Conservation (phyloP, 2,888 invertebrate genomes). For the Mimachlamys varia region DNA sequence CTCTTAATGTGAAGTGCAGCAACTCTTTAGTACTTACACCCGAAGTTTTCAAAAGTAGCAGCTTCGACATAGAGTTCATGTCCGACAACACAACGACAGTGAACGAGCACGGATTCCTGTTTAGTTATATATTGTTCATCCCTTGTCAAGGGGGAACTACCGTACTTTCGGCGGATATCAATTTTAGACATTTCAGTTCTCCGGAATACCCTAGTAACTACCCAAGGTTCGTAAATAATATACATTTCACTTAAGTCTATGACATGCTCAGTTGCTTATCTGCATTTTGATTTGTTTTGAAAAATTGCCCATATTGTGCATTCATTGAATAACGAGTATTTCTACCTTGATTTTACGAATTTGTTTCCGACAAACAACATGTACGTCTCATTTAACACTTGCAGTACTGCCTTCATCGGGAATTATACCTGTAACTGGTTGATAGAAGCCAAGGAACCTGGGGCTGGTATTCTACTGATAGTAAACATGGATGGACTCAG, state of each 20-base stretch:
- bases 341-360: no score
- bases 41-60: slow-evolving; percentile 5
- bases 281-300: no score
- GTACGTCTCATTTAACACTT: background rate
- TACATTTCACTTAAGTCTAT: no score
- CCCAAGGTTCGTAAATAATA: background rate
- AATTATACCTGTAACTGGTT: background rate
- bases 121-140: background rate
- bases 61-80: background rate
- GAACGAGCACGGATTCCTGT: background rate
- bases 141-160: background rate
- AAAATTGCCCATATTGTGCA: no score
- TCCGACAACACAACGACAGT: background rate
- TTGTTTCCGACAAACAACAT: no score
- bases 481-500: background rate
- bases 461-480: background rate
- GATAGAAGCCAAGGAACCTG: background rate
- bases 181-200: background rate
- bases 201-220: background rate
- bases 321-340: no score
- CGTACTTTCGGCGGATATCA: background rate
- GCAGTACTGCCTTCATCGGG: background rate
- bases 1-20: background rate
- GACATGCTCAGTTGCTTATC: no score
- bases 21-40: background rate